Percentiles rank a stretch among this genome's conserved stretches.
These are phyloP conservation scores for Denticeps clupeoides DNA, from an alignment of 2,797 vertebrate species.

Conservation along the genomic window DNA sequence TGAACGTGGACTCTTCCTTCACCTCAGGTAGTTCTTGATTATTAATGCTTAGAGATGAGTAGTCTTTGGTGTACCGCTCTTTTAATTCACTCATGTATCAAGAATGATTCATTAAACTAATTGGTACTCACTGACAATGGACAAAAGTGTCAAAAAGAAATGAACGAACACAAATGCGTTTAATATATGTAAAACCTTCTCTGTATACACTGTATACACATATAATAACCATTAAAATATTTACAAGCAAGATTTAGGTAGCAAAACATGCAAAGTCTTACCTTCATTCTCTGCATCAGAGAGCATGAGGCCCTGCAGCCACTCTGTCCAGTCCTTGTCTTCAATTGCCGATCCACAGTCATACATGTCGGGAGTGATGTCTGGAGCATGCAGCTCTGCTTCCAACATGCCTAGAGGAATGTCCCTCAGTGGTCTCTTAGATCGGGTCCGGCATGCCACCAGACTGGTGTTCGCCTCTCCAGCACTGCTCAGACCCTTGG, in stretches of 20 bases:
- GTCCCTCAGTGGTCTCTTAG: conserved; percentile 74
- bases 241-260: conserved; percentile 7
- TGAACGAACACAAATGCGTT: too few species aligned
- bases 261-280: too few species aligned
- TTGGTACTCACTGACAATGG: too few species aligned
- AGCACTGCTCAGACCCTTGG: conserved; percentile 48
- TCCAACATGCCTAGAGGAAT: conserved; percentile 81
- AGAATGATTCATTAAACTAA: conserved; percentile 9
- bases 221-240: conserved; percentile 12
- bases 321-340: conserved; percentile 81
- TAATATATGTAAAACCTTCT: too few species aligned
- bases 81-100: too few species aligned
- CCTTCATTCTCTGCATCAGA: conserved; percentile 72
- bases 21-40: too few species aligned
- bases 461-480: conserved; percentile 50
- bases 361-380: conserved; percentile 92
- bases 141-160: too few species aligned
- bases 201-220: neutral
- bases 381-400: conserved; percentile 79
- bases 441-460: conserved; percentile 79
- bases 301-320: conserved; percentile 81
- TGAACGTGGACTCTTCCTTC: too few species aligned
- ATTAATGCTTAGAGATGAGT: too few species aligned
- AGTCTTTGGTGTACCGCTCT: too few species aligned
- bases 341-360: conserved; percentile 56